Percentiles rank a stretch among this genome's conserved stretches.
These are phyloP conservation scores for Ormyrus pomaceus DNA, from an alignment of 2,888 invertebrate genomes.

Conservation along the genomic window DNA sequence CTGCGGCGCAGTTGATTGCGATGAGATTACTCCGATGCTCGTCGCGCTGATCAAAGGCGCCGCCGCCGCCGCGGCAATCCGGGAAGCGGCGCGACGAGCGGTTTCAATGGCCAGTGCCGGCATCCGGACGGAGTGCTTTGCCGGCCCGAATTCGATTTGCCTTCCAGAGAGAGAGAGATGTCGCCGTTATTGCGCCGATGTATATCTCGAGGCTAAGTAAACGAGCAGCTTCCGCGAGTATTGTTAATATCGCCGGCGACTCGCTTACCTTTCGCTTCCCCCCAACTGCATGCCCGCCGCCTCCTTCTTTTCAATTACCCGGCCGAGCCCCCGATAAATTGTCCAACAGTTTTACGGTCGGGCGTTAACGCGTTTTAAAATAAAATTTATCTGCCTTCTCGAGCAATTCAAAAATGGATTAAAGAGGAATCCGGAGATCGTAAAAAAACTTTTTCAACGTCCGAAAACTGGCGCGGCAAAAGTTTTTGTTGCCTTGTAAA, in stretches of 20 bases:
- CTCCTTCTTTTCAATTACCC: neutral
- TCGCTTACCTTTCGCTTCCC: too few species aligned
- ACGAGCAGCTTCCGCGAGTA: too few species aligned
- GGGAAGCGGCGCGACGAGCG: constrained; percentile 9
- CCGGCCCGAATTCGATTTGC: constrained; percentile 11
- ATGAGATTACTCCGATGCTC: constrained; percentile 59
- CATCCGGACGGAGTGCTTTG: constrained; percentile 19
- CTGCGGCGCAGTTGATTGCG: constrained; percentile 56
- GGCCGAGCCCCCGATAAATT: too few species aligned
- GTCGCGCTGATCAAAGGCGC: constrained; percentile 61
- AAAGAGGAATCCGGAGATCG: too few species aligned
- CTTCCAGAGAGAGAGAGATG: neutral
- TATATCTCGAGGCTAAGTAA: too few species aligned
- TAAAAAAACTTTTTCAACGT: too few species aligned
- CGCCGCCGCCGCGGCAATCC: constrained; percentile 53
- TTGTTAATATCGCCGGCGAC: too few species aligned
- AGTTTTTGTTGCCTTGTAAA: neutral
- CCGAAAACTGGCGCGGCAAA: neutral
- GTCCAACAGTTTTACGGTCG: too few species aligned
- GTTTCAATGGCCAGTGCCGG: constrained; percentile 1
- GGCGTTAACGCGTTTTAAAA: too few species aligned
- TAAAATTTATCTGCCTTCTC: too few species aligned
- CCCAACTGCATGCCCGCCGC: neutral
- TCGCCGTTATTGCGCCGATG: neutral
- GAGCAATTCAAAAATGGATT: too few species aligned